These are phyloP conservation scores for Apodemus sylvaticus DNA, from an alignment of 2,113 vertebrate genomes.

Conservation along the genomic window DNA sequence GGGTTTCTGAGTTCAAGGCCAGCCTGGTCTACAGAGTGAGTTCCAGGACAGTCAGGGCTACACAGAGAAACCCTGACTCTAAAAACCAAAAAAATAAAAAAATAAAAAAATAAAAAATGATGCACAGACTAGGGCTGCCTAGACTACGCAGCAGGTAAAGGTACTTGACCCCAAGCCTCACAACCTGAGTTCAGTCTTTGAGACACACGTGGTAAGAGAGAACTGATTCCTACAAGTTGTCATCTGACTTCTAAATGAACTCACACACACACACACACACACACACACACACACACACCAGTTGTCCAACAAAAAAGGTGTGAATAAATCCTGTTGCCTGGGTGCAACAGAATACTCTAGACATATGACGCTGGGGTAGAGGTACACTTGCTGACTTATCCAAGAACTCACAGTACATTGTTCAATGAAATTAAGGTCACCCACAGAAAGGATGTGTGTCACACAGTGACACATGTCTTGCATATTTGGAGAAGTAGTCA, in stretches of 20 bases:
- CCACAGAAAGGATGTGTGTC: fast-evolving
- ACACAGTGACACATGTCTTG: fast-evolving
- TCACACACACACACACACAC: neutral
- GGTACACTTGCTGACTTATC: fast-evolving
- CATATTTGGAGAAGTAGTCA: fast-evolving
- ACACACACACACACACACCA: neutral
- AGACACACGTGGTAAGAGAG: neutral
- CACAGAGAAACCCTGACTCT: too few relatives aligned
- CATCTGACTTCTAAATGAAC: neutral
- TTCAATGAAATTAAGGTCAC: fast-evolving
- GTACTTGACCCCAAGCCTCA: neutral
- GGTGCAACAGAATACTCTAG: fast-evolving
- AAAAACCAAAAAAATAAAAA: too few relatives aligned
- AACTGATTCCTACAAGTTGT: neutral
- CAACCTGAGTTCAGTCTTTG: neutral
- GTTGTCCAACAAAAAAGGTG: neutral
- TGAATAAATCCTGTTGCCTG: fast-evolving
- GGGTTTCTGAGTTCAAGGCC: too few relatives aligned
- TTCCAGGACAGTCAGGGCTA: too few relatives aligned
- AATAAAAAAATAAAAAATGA: too few relatives aligned
- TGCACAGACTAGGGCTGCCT: neutral
- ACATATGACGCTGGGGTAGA: fast-evolving
- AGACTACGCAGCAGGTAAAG: too few relatives aligned
- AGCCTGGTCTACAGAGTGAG: too few relatives aligned
- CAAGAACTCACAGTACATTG: fast-evolving